Conservation (phyloP, 2,113 vertebrate species). For the Serinus canaria region DNA sequence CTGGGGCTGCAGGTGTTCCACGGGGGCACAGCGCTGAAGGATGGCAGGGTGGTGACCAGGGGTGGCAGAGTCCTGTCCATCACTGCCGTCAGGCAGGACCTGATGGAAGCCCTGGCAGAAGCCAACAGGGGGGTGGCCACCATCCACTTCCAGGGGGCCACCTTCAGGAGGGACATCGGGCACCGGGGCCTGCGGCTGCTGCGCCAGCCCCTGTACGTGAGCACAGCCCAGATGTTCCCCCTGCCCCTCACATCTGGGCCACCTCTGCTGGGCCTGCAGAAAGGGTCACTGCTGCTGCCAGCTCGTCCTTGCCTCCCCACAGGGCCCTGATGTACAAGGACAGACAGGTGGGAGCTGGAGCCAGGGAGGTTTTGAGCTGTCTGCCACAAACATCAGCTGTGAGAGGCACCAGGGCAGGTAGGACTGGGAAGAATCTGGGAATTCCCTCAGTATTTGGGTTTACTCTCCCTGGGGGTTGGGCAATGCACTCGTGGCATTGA, state of each 20-base stretch:
- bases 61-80: conserved; percentile 84
- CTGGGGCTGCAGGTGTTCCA: conserved; percentile 85
- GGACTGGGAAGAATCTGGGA: neutral
- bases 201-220: conserved; percentile 79
- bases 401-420: conserved; percentile 79
- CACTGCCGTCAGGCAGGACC: conserved; percentile 75
- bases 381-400: conserved; percentile 70
- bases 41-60: conserved; percentile 75
- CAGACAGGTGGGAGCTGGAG: conserved; percentile 71
- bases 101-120: conserved; percentile 75
- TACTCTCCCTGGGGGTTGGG: neutral
- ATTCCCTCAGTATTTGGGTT: neutral
- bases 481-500: neutral
- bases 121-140: conserved; percentile 77
- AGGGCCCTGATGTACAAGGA: conserved; percentile 80
- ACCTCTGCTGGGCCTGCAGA: neutral
- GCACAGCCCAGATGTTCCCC: neutral
- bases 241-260: neutral
- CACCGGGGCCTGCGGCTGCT: conserved; percentile 77
- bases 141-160: conserved; percentile 78
- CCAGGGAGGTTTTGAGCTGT: neutral
- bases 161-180: conserved; percentile 82
- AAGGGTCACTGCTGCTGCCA: neutral
- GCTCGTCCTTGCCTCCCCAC: neutral
- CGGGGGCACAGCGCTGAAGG: conserved; percentile 77